Evolutionary conservation across 2,113 vertebrate species (phyloP), one percentile per base, ranked within the genome.

Genomic region (Lycaon pictus): DNA sequence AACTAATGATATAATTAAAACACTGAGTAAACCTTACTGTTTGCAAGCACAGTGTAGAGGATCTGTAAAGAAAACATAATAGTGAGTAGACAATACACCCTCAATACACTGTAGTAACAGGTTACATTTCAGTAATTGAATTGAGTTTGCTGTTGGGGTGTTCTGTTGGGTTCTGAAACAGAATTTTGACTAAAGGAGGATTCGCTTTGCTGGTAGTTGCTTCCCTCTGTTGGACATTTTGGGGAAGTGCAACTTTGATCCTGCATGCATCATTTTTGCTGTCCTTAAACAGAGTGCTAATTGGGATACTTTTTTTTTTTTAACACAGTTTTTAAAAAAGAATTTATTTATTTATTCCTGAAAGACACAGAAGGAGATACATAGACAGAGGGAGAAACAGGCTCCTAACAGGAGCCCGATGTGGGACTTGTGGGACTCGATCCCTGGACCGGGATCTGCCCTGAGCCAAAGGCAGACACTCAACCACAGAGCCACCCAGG

Each of bases 221-320:
- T 97, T 97, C 98, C 98, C 98, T 98, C 98, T 98, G 63, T 93
- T 98, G 98, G 97, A 82, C 0, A 90, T 63, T 7, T 79, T 97
- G 65, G 80, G 55, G 29, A 97, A 97, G 65, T 94, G 77, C 74
- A 88, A 67, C 67, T 89, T 92, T 89, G 72, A 53, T 62, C 32
- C 69, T 91, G 71, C 23, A 4, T 71, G 35, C 1, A 43, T 95
- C 27, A 22, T 22, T 71, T 92, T n/a, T 55, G 0, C 22, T 56
- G 29, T 96, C 29, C 2, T 92, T 84, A 93, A 93, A 93, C 69
- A 17, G 11, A 85, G 13, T 11, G 67, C 63, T 95, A 81, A 97
- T 72, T 25, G 63, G n/a, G 80, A 53, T 96, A 79, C 22, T 88
- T 96, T 90, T 95, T 88, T 89, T 93, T 96, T 23, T 43, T 43